Evolutionary conservation across 2,797 vertebrate species (phyloP).

Genomic region (Dryobates pubescens): DNA sequence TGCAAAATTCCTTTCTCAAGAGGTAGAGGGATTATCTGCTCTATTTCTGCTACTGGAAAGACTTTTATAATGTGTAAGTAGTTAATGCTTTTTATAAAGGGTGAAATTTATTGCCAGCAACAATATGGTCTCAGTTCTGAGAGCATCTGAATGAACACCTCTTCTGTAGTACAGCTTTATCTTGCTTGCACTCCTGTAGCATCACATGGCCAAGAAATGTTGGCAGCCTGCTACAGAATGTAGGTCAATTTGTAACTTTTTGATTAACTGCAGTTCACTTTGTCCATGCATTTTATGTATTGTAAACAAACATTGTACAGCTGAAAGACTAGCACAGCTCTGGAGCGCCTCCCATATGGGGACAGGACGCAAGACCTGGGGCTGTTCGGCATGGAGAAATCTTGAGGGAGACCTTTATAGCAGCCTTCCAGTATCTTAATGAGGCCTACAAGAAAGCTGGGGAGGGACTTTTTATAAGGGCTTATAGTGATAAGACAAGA

Average conservation of each 20-base stretch:
- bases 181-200: not conserved
- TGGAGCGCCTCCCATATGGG: not conserved
- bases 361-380: no score
- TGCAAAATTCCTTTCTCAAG: not conserved
- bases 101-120: not conserved
- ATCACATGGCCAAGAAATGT: not conserved
- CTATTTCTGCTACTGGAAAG: not conserved
- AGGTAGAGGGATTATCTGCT: not conserved
- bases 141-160: rapidly evolving
- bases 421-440: no score
- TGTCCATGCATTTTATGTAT: not conserved
- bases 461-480: no score
- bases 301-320: not conserved
- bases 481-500: no score
- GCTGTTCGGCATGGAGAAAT: no score
- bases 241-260: not conserved
- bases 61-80: not conserved
- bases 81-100: not conserved
- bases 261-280: not conserved
- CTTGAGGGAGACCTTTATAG: no score
- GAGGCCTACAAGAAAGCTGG: no score
- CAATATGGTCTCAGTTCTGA: not conserved
- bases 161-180: not conserved
- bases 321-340: not conserved
- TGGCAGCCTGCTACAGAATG: not conserved